Conservation (phyloP, 1,140 invertebrate genomes). For the Drosophila bocki region DNA sequence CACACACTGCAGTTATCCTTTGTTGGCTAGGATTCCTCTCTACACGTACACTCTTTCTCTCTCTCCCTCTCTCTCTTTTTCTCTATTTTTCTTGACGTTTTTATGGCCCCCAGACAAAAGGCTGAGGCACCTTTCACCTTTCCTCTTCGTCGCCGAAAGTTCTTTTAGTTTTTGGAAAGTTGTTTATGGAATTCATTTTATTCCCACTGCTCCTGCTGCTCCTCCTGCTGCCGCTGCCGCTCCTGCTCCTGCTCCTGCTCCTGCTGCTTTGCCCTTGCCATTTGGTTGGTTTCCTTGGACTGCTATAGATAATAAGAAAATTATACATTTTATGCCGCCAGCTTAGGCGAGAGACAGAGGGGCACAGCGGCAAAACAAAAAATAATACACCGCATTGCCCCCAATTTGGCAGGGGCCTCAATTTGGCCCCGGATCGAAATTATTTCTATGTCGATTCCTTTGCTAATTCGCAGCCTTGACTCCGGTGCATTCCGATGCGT, state of each 20-base stretch:
- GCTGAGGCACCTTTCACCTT: constrained; percentile 45
- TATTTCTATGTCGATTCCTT: constrained; percentile 56
- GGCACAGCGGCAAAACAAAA: constrained; percentile 37
- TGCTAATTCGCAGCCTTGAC: constrained; percentile 41
- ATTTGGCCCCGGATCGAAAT: constrained; percentile 64
- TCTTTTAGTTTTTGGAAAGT: constrained; percentile 74
- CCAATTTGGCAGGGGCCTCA: constrained; percentile 70
- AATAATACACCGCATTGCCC: constrained; percentile 76
- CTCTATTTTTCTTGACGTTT: constrained; percentile 39
- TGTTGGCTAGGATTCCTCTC: constrained; percentile 65
- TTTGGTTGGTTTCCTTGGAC: constrained; percentile 33
- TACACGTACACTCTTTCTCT: neutral
- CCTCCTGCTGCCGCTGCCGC: neutral
- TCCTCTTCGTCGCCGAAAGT: constrained; percentile 27
- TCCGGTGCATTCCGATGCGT: constrained; percentile 77
- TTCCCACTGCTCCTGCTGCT: constrained; percentile 41
- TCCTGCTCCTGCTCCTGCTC: constrained; percentile 1
- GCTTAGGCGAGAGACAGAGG: constrained; percentile 10
- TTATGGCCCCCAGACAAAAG: constrained; percentile 72
- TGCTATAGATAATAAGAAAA: constrained; percentile 83
- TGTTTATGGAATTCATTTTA: constrained; percentile 83
- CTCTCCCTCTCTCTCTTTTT: constrained; percentile 5
- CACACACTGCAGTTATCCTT: constrained; percentile 69
- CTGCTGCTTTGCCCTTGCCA: constrained; percentile 45
- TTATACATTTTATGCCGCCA: constrained; percentile 81